Evolutionary conservation across 2,797 vertebrate species (phyloP), one percentile per base, ranked within the genome.

Genomic region (Lacerta agilis): DNA sequence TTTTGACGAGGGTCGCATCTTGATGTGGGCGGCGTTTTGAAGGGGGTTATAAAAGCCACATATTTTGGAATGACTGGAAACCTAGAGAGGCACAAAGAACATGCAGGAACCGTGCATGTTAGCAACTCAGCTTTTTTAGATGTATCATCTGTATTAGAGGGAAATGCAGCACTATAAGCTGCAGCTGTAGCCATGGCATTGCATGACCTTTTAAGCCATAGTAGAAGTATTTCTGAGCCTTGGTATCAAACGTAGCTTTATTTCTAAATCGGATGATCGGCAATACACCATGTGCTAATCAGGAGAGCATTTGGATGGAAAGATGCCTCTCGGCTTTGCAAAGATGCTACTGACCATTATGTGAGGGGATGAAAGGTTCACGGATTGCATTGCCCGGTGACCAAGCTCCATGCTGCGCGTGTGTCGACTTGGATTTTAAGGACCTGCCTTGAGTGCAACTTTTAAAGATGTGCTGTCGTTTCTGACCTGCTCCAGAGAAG

Each of bases 141-240:
- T 97, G 96, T 90, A 33, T 93, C 94, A 87, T 89, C 86, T 86
- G 80, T 92, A 41, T 1, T 75, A 0, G 89, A 94, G 90, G 93
- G 96, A 77, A 93, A 33, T 94, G 80, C 92, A 72, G 2, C 94
- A 85, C 94, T 94, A 45, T 97, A 94, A 96, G 91, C 95, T 94
- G 88, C 95, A 95, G 95, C 97, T 97, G 96, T 96, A 97, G 96
- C 94, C 96, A 97, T 98, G 97, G 97, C 97, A 93, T 92, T 92
- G 58, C 92, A 9, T 92, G 93, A 94, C 91, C 94, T 93, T 89
- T 25, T 94, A 91, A 96, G 92, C 93, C 90, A 2, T 49, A 79
- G 66, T 92, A 94, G 82, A 91, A 93, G 83, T 61, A 41, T 95
- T 88, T 81, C 73, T 80, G 69, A 90, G 92, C 55, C 25, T 82